Percentiles rank a stretch among this genome's conserved stretches.
These are phyloP conservation scores for Glaucopsyche alexis DNA, from an alignment of 2,888 invertebrate species.

Conservation along the genomic window DNA sequence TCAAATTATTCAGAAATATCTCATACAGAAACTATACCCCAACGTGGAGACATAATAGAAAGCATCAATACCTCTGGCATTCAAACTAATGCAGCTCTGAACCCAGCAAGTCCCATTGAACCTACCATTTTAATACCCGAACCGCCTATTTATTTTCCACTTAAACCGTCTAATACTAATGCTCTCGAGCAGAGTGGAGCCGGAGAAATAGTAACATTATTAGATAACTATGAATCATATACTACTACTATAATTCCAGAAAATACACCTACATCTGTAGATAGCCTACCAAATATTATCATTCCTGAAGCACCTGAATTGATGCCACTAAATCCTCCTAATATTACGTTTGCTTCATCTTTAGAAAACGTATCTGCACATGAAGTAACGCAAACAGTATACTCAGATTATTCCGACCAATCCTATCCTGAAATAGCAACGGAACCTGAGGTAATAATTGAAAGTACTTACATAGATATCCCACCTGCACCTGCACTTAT, in stretches of 20 bases:
- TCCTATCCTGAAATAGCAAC: not conserved
- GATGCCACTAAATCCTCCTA: not conserved
- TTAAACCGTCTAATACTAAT: not conserved
- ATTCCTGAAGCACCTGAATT: conserved; percentile 2
- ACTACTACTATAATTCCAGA: not conserved
- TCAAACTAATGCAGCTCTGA: not conserved
- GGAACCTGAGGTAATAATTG: not conserved
- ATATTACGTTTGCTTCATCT: not conserved
- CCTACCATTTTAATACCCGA: not conserved
- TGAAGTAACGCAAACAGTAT: not conserved
- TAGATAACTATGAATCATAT: not conserved
- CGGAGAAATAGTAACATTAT: not conserved
- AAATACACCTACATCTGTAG: not conserved
- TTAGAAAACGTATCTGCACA: not conserved
- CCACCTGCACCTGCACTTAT: not conserved
- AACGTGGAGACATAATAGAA: not conserved
- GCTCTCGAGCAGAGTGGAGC: not conserved
- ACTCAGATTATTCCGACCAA: not conserved
- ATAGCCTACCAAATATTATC: not conserved
- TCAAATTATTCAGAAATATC: not conserved
- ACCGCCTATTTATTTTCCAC: conserved; percentile 11
- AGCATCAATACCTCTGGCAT: not conserved
- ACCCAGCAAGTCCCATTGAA: not conserved
- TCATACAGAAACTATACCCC: not conserved
- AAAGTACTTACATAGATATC: not conserved